Evolutionary conservation across 2,888 invertebrate genomes (phyloP).

Genomic region (Andricus quercusramuli): DNA sequence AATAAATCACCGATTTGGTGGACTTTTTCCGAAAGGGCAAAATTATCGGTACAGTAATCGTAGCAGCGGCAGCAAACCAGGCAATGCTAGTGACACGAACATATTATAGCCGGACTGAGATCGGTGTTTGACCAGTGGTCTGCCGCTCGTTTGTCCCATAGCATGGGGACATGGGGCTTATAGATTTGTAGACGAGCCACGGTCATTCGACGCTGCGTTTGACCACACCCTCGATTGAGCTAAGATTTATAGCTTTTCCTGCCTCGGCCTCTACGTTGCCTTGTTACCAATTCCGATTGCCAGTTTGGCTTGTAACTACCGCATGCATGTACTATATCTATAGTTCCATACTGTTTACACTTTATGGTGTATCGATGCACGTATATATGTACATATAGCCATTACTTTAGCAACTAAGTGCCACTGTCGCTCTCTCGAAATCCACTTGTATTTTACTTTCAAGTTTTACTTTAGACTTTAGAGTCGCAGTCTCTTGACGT

Average conservation of each 20-base stretch:
- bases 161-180: slow-evolving; percentile 60
- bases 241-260: slow-evolving; percentile 73
- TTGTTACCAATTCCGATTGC: slow-evolving; percentile 73
- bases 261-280: slow-evolving; percentile 57
- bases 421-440: slow-evolving; percentile 28
- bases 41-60: slow-evolving; percentile 47
- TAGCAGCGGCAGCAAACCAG: slow-evolving; percentile 46
- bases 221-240: slow-evolving; percentile 77
- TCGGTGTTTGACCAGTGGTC: slow-evolving; percentile 70
- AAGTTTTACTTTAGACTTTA: slow-evolving; percentile 2
- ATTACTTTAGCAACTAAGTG: slow-evolving; percentile 30
- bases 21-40: slow-evolving; percentile 49
- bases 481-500: not conserved
- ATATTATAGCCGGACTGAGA: slow-evolving; percentile 67
- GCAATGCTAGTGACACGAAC: slow-evolving; percentile 73
- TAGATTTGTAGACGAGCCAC: slow-evolving; percentile 71
- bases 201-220: slow-evolving; percentile 71
- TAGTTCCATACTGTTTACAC: slow-evolving; percentile 8
- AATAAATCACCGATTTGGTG: slow-evolving; percentile 56
- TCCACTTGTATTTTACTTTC: slow-evolving; percentile 25
- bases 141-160: slow-evolving; percentile 66
- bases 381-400: not conserved
- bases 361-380: slow-evolving; percentile 7
- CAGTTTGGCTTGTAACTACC: slow-evolving; percentile 71
- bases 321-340: slow-evolving; percentile 53